Evolutionary conservation across 2,797 vertebrate species (phyloP).

Genomic region (Mormyrus proboscirostris): DNA sequence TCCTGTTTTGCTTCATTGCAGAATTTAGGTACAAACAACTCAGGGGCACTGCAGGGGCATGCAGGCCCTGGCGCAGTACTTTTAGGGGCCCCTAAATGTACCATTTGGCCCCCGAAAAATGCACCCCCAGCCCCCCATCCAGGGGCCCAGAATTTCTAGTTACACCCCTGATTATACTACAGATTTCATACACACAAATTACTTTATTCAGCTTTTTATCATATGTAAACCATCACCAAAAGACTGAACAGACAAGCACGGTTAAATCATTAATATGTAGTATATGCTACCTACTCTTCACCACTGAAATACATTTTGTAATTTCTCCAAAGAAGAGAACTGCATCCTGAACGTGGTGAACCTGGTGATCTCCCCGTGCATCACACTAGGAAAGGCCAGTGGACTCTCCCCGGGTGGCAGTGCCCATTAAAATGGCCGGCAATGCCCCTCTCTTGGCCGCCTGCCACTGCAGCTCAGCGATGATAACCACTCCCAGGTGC

Average conservation of each 20-base stretch:
- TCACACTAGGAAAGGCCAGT: not conserved
- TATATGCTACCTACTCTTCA: not conserved
- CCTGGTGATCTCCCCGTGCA: not conserved
- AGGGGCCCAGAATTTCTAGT: not conserved
- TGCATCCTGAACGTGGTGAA: not conserved
- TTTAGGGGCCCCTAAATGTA: not conserved
- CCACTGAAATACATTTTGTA: not conserved
- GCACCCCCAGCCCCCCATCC: not conserved
- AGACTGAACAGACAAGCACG: not conserved
- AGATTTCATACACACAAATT: not conserved
- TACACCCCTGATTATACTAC: not conserved
- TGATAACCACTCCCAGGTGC: not conserved
- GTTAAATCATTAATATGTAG: not conserved
- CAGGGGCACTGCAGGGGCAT: not conserved
- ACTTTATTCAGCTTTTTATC: not conserved
- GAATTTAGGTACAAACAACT: not conserved
- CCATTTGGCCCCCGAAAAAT: not conserved
- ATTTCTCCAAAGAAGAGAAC: not conserved
- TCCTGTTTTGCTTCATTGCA: not conserved
- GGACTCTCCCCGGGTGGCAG: not conserved
- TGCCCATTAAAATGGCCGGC: not conserved
- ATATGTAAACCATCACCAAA: not conserved
- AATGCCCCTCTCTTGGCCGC: not conserved
- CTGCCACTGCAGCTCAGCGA: not conserved
- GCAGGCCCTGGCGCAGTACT: not conserved